Evolutionary conservation across 2,888 invertebrate species (phyloP).

Genomic region (Eurytoma californica): DNA sequence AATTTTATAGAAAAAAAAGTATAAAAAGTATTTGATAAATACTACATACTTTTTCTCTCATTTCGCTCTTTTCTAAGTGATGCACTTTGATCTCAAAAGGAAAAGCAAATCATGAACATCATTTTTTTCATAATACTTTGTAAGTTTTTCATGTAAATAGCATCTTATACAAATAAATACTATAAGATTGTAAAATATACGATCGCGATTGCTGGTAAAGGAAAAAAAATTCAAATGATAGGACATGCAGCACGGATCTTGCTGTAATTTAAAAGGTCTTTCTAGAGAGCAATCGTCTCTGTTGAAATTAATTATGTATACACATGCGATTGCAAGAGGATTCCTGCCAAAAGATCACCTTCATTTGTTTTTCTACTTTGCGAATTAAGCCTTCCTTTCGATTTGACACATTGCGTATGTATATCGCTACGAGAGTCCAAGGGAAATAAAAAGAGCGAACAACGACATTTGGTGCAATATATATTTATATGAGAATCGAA

Average conservation of each 20-base stretch:
- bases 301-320: not conserved
- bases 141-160: conserved; percentile 20
- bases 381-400: conserved; percentile 8
- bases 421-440: conserved; percentile 29
- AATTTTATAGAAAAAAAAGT: conserved; percentile 25
- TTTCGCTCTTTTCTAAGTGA: conserved; percentile 12
- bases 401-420: not conserved
- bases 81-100: conserved; percentile 50
- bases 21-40: conserved; percentile 24
- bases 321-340: conserved; percentile 21
- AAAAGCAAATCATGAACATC: conserved; percentile 20
- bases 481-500: conserved; percentile 28
- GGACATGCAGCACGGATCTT: conserved; percentile 35
- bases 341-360: conserved; percentile 31
- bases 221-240: conserved; percentile 19
- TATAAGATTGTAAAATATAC: conserved; percentile 36
- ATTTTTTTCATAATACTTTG: conserved; percentile 29
- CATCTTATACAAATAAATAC: conserved; percentile 9
- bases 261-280: conserved; percentile 46
- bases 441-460: conserved; percentile 26
- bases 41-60: conserved; percentile 14
- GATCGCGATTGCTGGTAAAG: conserved; percentile 27
- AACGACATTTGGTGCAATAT: conserved; percentile 53
- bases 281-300: conserved; percentile 45
- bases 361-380: conserved; percentile 38